Conservation (phyloP, 2,888 invertebrate genomes). For the Idaea aversata region DNA sequence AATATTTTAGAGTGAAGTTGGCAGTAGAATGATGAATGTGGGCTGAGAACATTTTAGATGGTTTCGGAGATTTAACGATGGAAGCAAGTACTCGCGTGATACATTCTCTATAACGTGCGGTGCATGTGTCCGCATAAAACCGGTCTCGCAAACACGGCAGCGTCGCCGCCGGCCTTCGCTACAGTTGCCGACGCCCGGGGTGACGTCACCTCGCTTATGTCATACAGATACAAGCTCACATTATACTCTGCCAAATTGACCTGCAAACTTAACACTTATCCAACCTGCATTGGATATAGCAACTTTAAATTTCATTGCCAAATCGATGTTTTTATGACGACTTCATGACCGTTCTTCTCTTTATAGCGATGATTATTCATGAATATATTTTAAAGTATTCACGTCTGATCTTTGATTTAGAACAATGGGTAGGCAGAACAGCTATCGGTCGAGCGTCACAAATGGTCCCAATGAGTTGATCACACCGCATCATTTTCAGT, state of each 20-base stretch:
- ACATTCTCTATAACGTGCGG: slow-evolving; percentile 42
- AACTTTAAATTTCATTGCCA: slow-evolving; percentile 29
- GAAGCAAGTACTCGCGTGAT: slow-evolving; percentile 37
- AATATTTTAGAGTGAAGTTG: slow-evolving; percentile 22
- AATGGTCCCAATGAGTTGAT: slow-evolving; percentile 29
- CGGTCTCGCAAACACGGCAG: slow-evolving; percentile 60
- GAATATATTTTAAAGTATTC: slow-evolving; percentile 34
- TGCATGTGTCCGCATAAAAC: slow-evolving; percentile 60
- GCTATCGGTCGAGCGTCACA: slow-evolving; percentile 35
- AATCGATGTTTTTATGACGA: slow-evolving; percentile 26
- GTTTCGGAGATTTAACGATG: neutral
- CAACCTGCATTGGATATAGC: slow-evolving; percentile 26
- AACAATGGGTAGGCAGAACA: slow-evolving; percentile 40
- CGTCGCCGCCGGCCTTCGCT: slow-evolving; percentile 65
- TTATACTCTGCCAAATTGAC: slow-evolving; percentile 49
- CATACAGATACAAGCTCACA: slow-evolving; percentile 58
- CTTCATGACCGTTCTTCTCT: slow-evolving; percentile 24
- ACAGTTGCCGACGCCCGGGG: slow-evolving; percentile 65
- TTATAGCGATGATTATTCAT: slow-evolving; percentile 42
- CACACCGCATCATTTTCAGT: slow-evolving; percentile 36
- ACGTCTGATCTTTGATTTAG: slow-evolving; percentile 37
- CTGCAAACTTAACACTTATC: slow-evolving; percentile 38
- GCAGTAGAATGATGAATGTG: slow-evolving; percentile 18
- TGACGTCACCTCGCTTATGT: slow-evolving; percentile 78
- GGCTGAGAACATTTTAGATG: neutral